Percentiles rank a stretch among this genome's conserved stretches.
Evolutionary conservation across 2,113 vertebrate genomes (phyloP).

Genomic region (Podarcis cretensis): DNA sequence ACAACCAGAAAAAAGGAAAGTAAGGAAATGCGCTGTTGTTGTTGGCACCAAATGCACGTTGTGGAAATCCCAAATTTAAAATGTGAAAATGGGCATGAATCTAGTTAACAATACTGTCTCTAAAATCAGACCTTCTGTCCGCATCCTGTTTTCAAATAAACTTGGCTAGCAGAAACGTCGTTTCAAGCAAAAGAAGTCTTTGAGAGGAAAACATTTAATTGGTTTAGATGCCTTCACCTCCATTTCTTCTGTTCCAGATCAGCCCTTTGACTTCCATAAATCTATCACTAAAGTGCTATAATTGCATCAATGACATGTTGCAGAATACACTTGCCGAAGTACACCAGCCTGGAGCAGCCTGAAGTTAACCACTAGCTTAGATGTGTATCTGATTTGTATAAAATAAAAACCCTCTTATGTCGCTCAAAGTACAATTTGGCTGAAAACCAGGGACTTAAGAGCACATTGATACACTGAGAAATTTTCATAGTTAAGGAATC

Average conservation of each 20-base stretch:
- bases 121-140: conserved; percentile 51
- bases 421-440: neutral
- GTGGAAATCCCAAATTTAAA: conserved; percentile 75
- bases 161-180: conserved; percentile 35
- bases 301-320: neutral
- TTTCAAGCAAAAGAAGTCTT: conserved; percentile 13
- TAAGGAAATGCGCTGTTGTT: neutral
- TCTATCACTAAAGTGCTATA: too few relatives aligned
- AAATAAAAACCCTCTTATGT: neutral
- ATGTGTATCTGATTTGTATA: neutral
- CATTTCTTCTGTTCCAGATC: too few relatives aligned
- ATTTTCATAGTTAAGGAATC: neutral
- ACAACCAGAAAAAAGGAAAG: neutral
- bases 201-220: conserved; percentile 15
- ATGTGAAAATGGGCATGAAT: conserved; percentile 35
- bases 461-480: neutral
- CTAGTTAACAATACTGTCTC: conserved; percentile 40
- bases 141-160: conserved; percentile 66
- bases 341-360: too few relatives aligned
- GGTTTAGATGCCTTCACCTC: conserved; percentile 21
- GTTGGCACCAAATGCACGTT: conserved; percentile 49
- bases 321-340: too few relatives aligned
- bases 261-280: too few relatives aligned
- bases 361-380: neutral
- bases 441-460: neutral